These are phyloP conservation scores for Actenoides lindsayi DNA, from an alignment of 2,113 vertebrate species.

Conservation along the genomic window DNA sequence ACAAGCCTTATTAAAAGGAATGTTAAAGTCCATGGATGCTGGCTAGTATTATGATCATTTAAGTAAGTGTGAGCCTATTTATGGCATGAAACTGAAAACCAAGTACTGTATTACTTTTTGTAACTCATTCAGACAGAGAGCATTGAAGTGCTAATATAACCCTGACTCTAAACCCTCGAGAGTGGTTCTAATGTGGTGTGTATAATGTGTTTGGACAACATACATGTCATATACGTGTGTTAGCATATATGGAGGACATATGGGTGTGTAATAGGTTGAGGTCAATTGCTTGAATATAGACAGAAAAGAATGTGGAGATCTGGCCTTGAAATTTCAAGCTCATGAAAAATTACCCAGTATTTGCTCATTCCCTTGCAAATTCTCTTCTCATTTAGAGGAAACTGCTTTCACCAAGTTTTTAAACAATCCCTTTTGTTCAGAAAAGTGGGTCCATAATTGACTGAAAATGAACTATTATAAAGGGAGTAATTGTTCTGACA, in stretches of 20 bases:
- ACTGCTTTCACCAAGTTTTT: neutral
- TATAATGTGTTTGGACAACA: neutral
- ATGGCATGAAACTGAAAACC: neutral
- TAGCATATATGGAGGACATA: neutral
- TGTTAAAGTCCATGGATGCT: neutral
- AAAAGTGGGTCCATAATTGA: neutral
- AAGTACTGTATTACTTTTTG: neutral
- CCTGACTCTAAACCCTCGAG: neutral
- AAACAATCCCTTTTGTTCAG: neutral
- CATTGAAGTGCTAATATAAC: neutral
- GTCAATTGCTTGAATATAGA: neutral
- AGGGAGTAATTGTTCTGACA: neutral
- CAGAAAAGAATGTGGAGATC: neutral
- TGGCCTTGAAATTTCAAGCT: neutral
- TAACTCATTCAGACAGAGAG: neutral
- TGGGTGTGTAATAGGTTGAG: accelerated
- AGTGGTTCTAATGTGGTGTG: accelerated
- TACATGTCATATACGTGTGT: neutral
- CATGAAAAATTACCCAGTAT: neutral
- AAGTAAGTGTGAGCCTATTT: neutral
- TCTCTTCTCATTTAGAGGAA: neutral
- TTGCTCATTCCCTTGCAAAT: neutral
- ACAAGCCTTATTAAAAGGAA: neutral
- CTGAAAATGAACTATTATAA: neutral
- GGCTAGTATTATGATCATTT: neutral